Percentiles rank a stretch among this genome's conserved stretches.
phyloP scores from a whole-genome alignment of 2,113 vertebrate genomes.

The Oncorhynchus clarkii region DNA sequence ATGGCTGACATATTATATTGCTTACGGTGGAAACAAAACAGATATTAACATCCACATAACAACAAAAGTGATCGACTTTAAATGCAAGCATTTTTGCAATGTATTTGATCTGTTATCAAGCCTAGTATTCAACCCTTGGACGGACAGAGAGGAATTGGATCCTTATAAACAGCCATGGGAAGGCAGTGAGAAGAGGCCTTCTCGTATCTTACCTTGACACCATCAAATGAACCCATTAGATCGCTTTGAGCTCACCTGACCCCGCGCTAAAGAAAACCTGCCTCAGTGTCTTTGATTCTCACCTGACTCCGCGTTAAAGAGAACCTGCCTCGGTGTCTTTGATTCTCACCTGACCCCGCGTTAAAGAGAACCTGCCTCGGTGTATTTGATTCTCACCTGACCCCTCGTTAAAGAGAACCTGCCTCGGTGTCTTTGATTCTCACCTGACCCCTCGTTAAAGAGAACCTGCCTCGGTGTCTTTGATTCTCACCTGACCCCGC shows the following conservation, averaged over 20 bases:
- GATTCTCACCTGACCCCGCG: too few species aligned
- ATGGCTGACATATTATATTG: conserved; percentile 41
- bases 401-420: too few species aligned
- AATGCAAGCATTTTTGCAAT: conserved; percentile 57
- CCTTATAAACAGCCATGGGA: conserved; percentile 35
- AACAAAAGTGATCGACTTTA: conserved; percentile 48
- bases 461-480: too few species aligned
- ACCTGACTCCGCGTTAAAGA: too few species aligned
- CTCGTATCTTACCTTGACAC: conserved; percentile 62
- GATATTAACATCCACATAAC: conserved; percentile 15
- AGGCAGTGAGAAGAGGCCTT: conserved; percentile 5
- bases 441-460: too few species aligned
- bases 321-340: too few species aligned
- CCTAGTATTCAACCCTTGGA: conserved; percentile 54
- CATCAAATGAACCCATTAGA: conserved; percentile 52
- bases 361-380: too few species aligned
- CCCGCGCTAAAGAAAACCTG: too few species aligned
- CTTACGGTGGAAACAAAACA: conserved; percentile 40
- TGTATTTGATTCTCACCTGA: too few species aligned
- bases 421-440: too few species aligned
- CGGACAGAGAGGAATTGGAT: conserved; percentile 27
- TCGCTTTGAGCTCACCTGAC: conserved; percentile 47
- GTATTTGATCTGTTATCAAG: conserved; percentile 50
- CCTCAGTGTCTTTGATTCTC: too few species aligned
- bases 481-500: too few species aligned